Conservation (phyloP, 2,888 invertebrate species). For the Mythimna pallens region DNA sequence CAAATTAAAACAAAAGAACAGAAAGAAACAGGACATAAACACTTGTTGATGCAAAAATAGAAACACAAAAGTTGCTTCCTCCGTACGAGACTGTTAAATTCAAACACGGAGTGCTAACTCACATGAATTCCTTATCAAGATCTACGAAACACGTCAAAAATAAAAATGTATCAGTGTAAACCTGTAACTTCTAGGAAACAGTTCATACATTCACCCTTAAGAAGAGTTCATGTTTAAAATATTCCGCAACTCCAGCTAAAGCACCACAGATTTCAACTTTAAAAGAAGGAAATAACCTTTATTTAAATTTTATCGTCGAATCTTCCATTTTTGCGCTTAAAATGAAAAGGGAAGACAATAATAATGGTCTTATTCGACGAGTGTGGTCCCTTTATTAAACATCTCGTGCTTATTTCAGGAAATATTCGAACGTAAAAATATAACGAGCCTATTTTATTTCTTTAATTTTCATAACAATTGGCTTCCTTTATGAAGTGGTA, state of each 20-base stretch:
- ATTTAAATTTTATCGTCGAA: slow-evolving; percentile 78
- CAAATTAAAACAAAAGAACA: not conserved
- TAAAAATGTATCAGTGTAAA: slow-evolving; percentile 36
- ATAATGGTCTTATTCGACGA: slow-evolving; percentile 69
- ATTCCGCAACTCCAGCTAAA: slow-evolving; percentile 52
- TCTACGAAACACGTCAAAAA: slow-evolving; percentile 28
- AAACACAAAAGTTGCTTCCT: not conserved
- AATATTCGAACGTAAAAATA: slow-evolving; percentile 52
- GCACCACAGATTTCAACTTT: slow-evolving; percentile 68
- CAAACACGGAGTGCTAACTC: slow-evolving; percentile 23
- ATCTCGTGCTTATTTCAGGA: slow-evolving; percentile 47
- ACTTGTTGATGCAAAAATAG: slow-evolving; percentile 30
- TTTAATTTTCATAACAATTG: slow-evolving; percentile 59
- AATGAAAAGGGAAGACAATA: slow-evolving; percentile 75
- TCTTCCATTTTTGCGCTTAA: slow-evolving; percentile 69
- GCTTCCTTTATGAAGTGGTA: slow-evolving; percentile 39
- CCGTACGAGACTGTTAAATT: slow-evolving; percentile 8
- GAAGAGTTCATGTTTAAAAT: slow-evolving; percentile 42
- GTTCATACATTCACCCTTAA: slow-evolving; percentile 27
- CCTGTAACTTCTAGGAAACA: slow-evolving; percentile 37
- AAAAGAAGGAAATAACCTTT: slow-evolving; percentile 73
- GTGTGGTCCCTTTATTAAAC: slow-evolving; percentile 71
- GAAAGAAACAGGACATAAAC: not conserved
- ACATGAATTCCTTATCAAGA: slow-evolving; percentile 28
- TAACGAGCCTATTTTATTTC: slow-evolving; percentile 58